A percentile compares a stretch with the other conserved stretches of the same genome.
These are phyloP conservation scores for Luscinia megarhynchos DNA, from an alignment of 2,797 vertebrate species.

Conservation along the genomic window DNA sequence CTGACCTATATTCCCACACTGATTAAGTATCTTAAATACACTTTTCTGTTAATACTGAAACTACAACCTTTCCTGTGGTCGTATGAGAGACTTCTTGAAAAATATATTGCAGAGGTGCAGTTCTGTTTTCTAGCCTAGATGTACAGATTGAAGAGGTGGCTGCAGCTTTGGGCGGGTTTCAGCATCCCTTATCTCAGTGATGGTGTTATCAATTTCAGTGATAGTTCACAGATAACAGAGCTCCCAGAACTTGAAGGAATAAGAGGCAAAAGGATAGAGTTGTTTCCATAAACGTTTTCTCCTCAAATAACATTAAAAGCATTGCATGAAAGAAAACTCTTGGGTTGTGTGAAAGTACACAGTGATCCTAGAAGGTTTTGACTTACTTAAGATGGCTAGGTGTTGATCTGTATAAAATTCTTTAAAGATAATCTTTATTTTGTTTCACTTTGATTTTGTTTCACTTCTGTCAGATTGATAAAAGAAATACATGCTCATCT, in stretches of 20 bases:
- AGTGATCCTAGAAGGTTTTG: not conserved
- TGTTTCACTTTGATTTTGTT: not conserved
- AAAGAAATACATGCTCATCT: not conserved
- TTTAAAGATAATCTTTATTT: not conserved
- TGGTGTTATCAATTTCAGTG: fast-evolving
- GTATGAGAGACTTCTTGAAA: not conserved
- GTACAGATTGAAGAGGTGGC: not conserved
- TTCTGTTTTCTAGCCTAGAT: not conserved
- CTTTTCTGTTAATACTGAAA: not conserved
- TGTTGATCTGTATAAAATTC: not conserved
- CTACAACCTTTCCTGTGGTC: not conserved
- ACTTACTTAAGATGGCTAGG: not conserved
- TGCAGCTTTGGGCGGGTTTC: not conserved
- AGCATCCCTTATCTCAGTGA: not conserved
- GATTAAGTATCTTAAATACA: not conserved
- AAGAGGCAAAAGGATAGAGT: not conserved
- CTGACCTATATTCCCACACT: not conserved
- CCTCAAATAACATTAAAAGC: not conserved
- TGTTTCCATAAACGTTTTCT: not conserved
- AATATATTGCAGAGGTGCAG: not conserved
- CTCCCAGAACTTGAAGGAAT: not conserved
- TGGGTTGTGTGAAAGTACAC: not conserved
- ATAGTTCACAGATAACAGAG: not conserved
- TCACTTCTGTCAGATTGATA: not conserved
- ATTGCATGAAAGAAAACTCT: not conserved